Base-by-base conservation (phyloP, 1,140 invertebrate species). In the Eueides isabella region DNA sequence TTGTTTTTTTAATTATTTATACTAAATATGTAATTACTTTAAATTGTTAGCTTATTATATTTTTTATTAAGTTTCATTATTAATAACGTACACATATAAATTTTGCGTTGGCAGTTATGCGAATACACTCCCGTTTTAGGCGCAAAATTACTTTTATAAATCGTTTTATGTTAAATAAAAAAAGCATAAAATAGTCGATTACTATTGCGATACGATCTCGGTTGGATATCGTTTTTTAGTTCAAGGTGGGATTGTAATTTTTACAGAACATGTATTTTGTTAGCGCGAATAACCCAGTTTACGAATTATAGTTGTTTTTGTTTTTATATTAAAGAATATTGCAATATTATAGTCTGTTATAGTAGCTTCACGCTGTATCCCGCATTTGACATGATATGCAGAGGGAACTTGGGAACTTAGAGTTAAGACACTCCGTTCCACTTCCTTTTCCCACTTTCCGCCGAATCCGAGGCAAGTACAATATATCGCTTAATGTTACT, bases 181-280 rank as follows among this genome's bases (percentile, higher is more conserved):
- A 55, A 23, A 55, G 7, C 23, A 55, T 55, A 69, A 69, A 33
- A 55, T 41, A 67, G 61, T 38, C 33, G 65, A 73, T 68, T 68
- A 61, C 62, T 68, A 44, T 55, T 44, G 66, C 66, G 72, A 73
- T 68, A 73, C 33, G 48, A 73, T 73, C 72, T 73, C 66, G 72
- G 35, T 66, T 68, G 72, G 35, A 55, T 61, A 23, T 61, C 66
- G 33, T 61, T 73, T 73, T 73, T 73, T 64, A 73, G 72, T 73
- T 73, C 72, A 73, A 73, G 72, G 72, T 73, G 64, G 48, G 48
- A 55, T 55, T 55, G 48, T 55, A 26, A 55, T 55, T 55, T 55
- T 55, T 55, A 55, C 48, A 55, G 48, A 55, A 55, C 48, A 55
- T 55, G 48, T 55, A 55, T 55, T 55, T 55, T 55, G 48, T 19